These are phyloP conservation scores for Drosophila equinoxialis DNA, from an alignment of 1,140 invertebrate species.

Conservation along the genomic window DNA sequence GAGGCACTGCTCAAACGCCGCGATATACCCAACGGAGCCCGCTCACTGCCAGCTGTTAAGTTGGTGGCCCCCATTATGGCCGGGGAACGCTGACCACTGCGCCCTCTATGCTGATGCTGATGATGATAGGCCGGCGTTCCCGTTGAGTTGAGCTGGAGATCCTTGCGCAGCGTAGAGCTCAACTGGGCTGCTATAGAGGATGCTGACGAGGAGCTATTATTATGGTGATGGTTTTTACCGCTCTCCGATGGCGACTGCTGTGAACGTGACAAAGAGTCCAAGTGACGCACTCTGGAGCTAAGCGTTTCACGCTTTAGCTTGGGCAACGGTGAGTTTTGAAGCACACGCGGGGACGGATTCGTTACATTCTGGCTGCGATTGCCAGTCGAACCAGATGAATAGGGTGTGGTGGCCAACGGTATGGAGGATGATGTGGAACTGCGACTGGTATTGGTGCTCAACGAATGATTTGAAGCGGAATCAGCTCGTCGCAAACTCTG, in stretches of 20 bases:
- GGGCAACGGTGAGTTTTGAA: slow-evolving; percentile 83
- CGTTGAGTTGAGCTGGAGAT: slow-evolving; percentile 63
- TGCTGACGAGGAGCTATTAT: slow-evolving; percentile 50
- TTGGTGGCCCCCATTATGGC: slow-evolving; percentile 21
- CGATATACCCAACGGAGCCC: slow-evolving; percentile 37
- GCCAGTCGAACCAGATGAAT: slow-evolving; percentile 63
- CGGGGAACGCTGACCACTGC: slow-evolving; percentile 34
- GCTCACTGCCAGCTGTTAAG: slow-evolving; percentile 27
- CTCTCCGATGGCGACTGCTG: slow-evolving; percentile 58
- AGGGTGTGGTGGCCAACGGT: slow-evolving; percentile 75
- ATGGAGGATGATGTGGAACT: slow-evolving; percentile 80
- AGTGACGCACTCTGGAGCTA: slow-evolving; percentile 84
- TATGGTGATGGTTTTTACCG: slow-evolving; percentile 27
- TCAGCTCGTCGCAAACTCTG: slow-evolving; percentile 83
- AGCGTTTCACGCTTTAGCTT: slow-evolving; percentile 86
- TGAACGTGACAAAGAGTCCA: slow-evolving; percentile 83
- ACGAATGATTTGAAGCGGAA: slow-evolving; percentile 78
- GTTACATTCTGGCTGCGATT: slow-evolving; percentile 68
- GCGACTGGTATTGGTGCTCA: slow-evolving; percentile 77
- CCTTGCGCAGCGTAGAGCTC: slow-evolving; percentile 72
- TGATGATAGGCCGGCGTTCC: slow-evolving; percentile 35
- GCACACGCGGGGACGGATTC: slow-evolving; percentile 83
- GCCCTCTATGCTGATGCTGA: slow-evolving; percentile 15
- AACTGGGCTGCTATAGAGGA: slow-evolving; percentile 72
- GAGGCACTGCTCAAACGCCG: slow-evolving; percentile 78